Percentiles rank a stretch among this genome's conserved stretches.
These are phyloP conservation scores for Meriones psammophilus DNA, from an alignment of 2,797 vertebrate species.

Conservation along the genomic window DNA sequence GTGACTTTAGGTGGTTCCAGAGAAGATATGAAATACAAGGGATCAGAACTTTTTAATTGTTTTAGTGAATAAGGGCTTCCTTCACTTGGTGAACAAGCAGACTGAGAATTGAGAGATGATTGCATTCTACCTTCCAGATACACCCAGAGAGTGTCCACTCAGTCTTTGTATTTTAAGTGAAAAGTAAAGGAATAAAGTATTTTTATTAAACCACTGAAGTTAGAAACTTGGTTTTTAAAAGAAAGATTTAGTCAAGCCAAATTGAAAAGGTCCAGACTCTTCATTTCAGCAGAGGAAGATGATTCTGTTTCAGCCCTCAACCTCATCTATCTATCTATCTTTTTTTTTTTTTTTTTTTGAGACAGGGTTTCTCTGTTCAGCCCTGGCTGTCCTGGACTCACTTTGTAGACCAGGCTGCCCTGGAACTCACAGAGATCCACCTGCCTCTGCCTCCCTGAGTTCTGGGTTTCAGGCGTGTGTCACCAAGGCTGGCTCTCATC, in stretches of 20 bases:
- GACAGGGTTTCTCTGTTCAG: too few relatives aligned
- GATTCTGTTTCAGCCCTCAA: not conserved
- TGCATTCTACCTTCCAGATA: not conserved
- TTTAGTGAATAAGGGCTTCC: not conserved
- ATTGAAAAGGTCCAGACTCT: not conserved
- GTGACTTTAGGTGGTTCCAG: not conserved
- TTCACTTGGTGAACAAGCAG: slow-evolving; percentile 40
- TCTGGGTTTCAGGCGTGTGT: too few relatives aligned
- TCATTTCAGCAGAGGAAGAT: slow-evolving; percentile 32
- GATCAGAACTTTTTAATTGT: slow-evolving; percentile 17
- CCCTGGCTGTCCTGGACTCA: too few relatives aligned
- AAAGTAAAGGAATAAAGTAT: slow-evolving; percentile 44
- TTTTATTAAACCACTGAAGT: slow-evolving; percentile 18
- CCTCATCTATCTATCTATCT: not conserved
- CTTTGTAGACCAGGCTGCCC: too few relatives aligned
- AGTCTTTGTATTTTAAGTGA: slow-evolving; percentile 35
- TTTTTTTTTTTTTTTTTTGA: too few relatives aligned
- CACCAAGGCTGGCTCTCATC: too few relatives aligned
- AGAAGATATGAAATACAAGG: slow-evolving; percentile 24
- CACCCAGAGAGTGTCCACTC: not conserved
- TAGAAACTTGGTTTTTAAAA: slow-evolving; percentile 14
- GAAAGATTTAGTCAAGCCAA: not conserved
- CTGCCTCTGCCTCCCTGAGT: too few relatives aligned
- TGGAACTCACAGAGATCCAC: too few relatives aligned
- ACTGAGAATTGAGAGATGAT: slow-evolving; percentile 12